Percentiles rank a stretch among this genome's conserved stretches.
Evolutionary conservation across 1,140 invertebrate genomes (phyloP).

Genomic region (Drosophila burlai): DNA sequence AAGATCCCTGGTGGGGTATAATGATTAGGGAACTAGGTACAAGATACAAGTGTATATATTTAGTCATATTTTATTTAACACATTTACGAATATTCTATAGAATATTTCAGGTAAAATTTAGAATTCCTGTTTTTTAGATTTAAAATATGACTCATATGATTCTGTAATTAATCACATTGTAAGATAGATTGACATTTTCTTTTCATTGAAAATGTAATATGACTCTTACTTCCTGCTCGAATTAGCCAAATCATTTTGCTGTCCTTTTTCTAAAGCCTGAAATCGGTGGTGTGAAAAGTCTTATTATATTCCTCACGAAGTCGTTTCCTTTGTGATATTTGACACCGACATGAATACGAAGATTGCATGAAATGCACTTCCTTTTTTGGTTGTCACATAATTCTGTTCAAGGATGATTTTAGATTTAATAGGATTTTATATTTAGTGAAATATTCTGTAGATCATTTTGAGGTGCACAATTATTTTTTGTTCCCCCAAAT

Average conservation of each 20-base stretch:
- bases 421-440: not conserved
- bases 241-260: constrained; percentile 20
- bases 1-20: constrained; percentile 26
- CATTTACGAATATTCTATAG: not conserved
- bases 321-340: constrained; percentile 25
- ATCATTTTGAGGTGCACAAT: not conserved
- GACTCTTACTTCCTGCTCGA: constrained; percentile 17
- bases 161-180: not conserved
- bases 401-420: not conserved
- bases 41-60: not conserved
- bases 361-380: constrained; percentile 9
- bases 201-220: not conserved
- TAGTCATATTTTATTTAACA: too few relatives aligned
- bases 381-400: not conserved
- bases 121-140: not conserved
- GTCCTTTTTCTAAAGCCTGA: constrained; percentile 8
- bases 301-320: constrained; percentile 26
- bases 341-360: constrained; percentile 7
- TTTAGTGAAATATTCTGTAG: not conserved
- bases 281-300: constrained; percentile 17
- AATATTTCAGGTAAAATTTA: not conserved
- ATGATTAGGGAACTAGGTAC: not conserved
- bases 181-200: not conserved
- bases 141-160: not conserved
- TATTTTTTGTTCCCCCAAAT: too few relatives aligned